Conservation (phyloP, 2,113 vertebrate genomes). For the Ardeotis arabs region DNA sequence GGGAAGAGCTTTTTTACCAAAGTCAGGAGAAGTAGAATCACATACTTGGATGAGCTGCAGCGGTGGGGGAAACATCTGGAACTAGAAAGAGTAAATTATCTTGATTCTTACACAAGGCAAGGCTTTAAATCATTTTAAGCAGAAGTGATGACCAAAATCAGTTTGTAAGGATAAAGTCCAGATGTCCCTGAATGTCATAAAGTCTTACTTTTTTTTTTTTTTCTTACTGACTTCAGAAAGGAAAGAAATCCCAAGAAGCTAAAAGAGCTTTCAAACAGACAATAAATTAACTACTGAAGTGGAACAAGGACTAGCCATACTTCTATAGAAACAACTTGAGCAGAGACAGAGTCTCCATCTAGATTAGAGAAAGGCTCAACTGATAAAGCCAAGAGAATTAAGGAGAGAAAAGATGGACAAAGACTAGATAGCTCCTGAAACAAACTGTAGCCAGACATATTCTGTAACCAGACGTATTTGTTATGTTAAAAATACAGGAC, state of each 20-base stretch:
- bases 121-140: neutral
- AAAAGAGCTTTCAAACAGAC: neutral
- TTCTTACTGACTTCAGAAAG: neutral
- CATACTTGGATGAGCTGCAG: neutral
- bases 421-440: neutral
- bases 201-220: neutral
- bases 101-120: neutral
- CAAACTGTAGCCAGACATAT: neutral
- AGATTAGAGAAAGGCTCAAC: neutral
- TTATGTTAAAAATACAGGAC: neutral
- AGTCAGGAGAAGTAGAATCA: neutral
- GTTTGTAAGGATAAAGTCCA: neutral
- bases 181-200: neutral
- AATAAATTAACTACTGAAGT: neutral
- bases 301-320: neutral
- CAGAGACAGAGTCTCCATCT: neutral
- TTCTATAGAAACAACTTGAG: neutral
- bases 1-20: neutral
- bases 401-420: neutral
- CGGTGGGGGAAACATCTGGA: neutral
- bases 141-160: neutral
- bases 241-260: neutral
- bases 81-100: neutral
- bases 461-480: neutral
- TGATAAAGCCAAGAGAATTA: neutral